Evolutionary conservation across 2,797 vertebrate species (phyloP).

Genomic region (Bucorvus abyssinicus): DNA sequence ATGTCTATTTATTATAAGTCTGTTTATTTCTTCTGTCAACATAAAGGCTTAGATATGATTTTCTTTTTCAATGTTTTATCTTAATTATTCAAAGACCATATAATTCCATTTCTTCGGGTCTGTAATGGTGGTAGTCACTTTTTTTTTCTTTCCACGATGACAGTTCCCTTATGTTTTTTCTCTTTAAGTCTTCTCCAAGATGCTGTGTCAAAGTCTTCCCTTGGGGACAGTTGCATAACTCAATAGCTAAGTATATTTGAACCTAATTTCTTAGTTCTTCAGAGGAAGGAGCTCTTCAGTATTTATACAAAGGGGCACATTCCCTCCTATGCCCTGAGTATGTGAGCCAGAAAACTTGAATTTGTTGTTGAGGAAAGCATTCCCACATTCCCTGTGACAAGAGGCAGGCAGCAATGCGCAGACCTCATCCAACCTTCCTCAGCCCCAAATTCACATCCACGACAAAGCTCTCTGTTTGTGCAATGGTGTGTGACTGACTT

Average conservation of each 20-base stretch:
- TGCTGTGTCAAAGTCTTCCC: neutral
- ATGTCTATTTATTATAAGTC: neutral
- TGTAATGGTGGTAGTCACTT: rapidly evolving
- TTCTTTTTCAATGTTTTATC: neutral
- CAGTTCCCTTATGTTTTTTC: neutral
- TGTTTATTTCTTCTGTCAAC: neutral
- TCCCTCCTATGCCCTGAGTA: neutral
- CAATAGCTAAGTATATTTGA: neutral
- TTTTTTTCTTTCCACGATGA: neutral
- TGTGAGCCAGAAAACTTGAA: neutral
- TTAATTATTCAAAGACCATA: neutral
- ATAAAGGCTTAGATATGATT: neutral
- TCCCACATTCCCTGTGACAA: neutral
- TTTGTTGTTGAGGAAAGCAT: neutral
- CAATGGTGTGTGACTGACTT: neutral
- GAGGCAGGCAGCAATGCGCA: neutral
- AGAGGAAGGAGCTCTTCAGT: neutral
- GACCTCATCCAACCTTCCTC: neutral
- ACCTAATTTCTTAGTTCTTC: neutral
- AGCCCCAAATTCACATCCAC: neutral
- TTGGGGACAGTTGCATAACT: neutral
- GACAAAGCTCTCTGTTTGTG: neutral
- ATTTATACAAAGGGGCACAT: neutral
- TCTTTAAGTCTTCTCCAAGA: neutral
- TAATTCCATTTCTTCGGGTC: neutral